Base-by-base conservation (phyloP, 2,888 invertebrate species). In the Drosophila vallismaia region DNA sequence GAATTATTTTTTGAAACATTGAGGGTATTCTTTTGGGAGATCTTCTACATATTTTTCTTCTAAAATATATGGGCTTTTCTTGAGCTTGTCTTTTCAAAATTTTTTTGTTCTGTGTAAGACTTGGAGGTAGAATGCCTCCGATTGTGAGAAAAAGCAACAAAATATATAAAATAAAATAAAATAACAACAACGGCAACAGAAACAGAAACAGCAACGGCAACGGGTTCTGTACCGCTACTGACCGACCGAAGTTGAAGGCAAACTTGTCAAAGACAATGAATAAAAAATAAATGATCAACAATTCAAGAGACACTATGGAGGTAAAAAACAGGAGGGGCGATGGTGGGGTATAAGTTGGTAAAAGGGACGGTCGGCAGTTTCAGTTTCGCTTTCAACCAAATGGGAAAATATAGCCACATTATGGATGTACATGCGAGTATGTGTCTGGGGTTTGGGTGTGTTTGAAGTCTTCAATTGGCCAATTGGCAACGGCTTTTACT, bases 231-330 rank as follows among this genome's bases (percentile, higher is more conserved):
- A 52, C 45, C 48, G 68, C 54, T 75, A 64, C 71, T 74, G 73
- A 54, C 78, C 71, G 79, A 66, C 71, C 79, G 85, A 84, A 86
- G 84, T 84, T 85, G 88, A 88, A 85, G 84, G 84, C 81, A 78
- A 88, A 88, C 84, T 52, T 87, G 79, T 79, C 88, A 86, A 82
- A 87, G 88, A 83, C 82, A 83, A 83, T 88, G 86, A 74, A 57
- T 62, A 60, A 60, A 60, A 54, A 46, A 57, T 58, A 56, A 58
- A n/a, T 42, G 42, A 56, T 44, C 14, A 44, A 42, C 12, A 42
- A 19, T 19, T 42, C 40, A 42, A 42, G 40, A 42, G 40, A n/a
- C 40, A 42, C 12, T 12, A 2, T 1, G 14, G 55, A 24, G 56
- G 31, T 6, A 28, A 10, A 33, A 26, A 31, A 28, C 10, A 8